Percentiles rank a stretch among this genome's conserved stretches.
phyloP scores from a whole-genome alignment of 2,797 vertebrate genomes.

The Chaenodraco wilsoni region DNA sequence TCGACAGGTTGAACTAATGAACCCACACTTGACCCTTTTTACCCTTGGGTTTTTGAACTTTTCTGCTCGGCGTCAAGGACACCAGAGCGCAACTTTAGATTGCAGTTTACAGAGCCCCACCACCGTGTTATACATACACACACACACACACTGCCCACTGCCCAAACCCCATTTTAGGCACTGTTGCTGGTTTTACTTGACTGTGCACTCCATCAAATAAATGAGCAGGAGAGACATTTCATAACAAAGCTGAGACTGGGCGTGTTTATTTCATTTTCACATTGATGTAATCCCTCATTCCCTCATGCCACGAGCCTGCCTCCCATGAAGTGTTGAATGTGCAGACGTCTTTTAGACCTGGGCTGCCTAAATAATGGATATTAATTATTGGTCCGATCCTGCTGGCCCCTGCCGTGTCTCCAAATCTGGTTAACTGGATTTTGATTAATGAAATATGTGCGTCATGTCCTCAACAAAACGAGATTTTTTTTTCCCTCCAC shows the following conservation, averaged over 20 bases:
- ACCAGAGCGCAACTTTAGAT: constrained; percentile 46
- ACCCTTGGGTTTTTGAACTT: constrained; percentile 62
- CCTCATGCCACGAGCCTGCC: constrained; percentile 9
- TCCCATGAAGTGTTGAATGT: constrained; percentile 22
- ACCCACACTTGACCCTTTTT: constrained; percentile 59
- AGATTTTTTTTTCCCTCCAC: constrained; percentile 12
- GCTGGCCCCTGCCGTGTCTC: constrained; percentile 62
- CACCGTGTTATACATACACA: constrained; percentile 5
- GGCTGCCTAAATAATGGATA: constrained; percentile 72
- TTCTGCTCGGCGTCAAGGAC: constrained; percentile 42
- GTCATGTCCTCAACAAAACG: constrained; percentile 63
- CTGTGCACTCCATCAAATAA: constrained; percentile 76
- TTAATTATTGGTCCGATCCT: constrained; percentile 74
- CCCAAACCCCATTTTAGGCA: constrained; percentile 40
- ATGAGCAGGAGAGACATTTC: constrained; percentile 71
- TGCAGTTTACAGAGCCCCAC: constrained; percentile 24
- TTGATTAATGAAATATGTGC: constrained; percentile 77
- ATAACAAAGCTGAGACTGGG: constrained; percentile 71
- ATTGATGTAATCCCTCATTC: constrained; percentile 51
- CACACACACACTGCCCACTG: background rate
- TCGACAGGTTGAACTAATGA: constrained; percentile 60
- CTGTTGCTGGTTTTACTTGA: constrained; percentile 58
- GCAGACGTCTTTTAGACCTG: constrained; percentile 39
- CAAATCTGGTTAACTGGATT: constrained; percentile 78
- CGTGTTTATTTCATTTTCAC: constrained; percentile 74